Base-by-base conservation (phyloP, 2,888 invertebrate species). In the Pantelozetes paolii region DNA sequence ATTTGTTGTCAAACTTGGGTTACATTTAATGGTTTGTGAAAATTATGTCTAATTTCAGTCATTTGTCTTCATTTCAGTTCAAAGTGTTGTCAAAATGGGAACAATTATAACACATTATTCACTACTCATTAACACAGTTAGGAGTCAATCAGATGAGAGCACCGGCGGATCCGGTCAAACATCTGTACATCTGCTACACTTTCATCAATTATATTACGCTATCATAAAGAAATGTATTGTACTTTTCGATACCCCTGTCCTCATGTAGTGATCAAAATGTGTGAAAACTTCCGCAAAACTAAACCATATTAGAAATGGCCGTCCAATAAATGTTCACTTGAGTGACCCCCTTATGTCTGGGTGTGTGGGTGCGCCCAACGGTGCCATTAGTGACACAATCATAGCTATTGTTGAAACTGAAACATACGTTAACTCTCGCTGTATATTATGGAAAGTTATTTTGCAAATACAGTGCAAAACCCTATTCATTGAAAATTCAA, bases 361-460 rank as follows among this genome's bases (percentile, higher is more conserved):
- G 18, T 40, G 5, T 50, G 5, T 50, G 5, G n/a, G 26, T 20
- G 30, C 59, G 20, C 59, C 59, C 59, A 64, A 64, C 40, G 64
- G 64, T 64, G 64, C 64, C 64, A 64, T 64, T 36, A 64, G 64
- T 64, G 64, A 64, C 36, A 64, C 36, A 36, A 64, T 64, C 20
- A 64, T 2, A 64, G 36, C 36, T 36, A 36, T 36, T 36, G 36
- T 36, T 64, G 28, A 28, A 28, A 23, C 2, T 5, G 9, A 28
- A 59, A 30, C 5, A 59, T 28, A 30, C 30, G 59, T 30, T 11
- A 54, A 20, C 54, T 30, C 2, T 9, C 23, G 59, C 26, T 20
- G 23, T 8, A 23, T 23, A 9, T 54, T 23, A n/a, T 54, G 2
- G 20, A 20, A 54, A 54, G 11, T 18, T 2, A 18, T 15, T 45